A percentile compares a stretch with the other conserved stretches of the same genome.
phyloP scores from a whole-genome alignment of 2,113 vertebrate genomes.

The Chaetodon trifascialis region DNA sequence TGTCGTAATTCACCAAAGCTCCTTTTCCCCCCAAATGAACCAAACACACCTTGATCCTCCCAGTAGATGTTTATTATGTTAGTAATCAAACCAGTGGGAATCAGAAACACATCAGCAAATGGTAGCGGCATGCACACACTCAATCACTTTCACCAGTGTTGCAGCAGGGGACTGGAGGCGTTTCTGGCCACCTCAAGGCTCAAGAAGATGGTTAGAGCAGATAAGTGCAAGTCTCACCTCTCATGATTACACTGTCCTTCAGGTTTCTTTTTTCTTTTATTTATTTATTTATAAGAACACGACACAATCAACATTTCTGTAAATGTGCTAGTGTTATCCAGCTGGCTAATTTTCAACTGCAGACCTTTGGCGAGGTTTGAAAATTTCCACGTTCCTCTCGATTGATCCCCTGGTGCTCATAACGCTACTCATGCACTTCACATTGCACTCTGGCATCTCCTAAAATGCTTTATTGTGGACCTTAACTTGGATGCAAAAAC shows the following conservation, averaged over 20 bases:
- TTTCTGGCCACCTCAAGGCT: background rate
- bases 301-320: too few species aligned
- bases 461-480: conserved; percentile 4
- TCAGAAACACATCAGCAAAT: conserved; percentile 52
- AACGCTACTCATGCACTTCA: conserved; percentile 29
- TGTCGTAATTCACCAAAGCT: background rate
- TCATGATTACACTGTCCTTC: background rate
- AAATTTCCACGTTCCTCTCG: background rate
- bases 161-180: conserved; percentile 5
- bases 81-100: conserved; percentile 58
- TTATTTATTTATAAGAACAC: too few species aligned
- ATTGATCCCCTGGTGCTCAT: background rate
- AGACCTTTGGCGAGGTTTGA: background rate
- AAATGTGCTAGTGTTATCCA: too few species aligned
- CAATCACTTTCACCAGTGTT: conserved; percentile 9
- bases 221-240: background rate
- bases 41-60: background rate
- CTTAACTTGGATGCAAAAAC: conserved; percentile 17
- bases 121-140: conserved; percentile 47
- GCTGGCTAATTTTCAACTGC: too few species aligned
- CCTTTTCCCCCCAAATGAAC: conserved; percentile 5
- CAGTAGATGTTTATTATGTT: conserved; percentile 70
- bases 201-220: background rate
- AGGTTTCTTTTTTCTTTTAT: background rate
- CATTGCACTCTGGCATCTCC: conserved; percentile 6